A percentile compares a stretch with the other conserved stretches of the same genome.
Evolutionary conservation across 2,888 invertebrate genomes (phyloP).

Genomic region (Chaetogeoica ovagalla): DNA sequence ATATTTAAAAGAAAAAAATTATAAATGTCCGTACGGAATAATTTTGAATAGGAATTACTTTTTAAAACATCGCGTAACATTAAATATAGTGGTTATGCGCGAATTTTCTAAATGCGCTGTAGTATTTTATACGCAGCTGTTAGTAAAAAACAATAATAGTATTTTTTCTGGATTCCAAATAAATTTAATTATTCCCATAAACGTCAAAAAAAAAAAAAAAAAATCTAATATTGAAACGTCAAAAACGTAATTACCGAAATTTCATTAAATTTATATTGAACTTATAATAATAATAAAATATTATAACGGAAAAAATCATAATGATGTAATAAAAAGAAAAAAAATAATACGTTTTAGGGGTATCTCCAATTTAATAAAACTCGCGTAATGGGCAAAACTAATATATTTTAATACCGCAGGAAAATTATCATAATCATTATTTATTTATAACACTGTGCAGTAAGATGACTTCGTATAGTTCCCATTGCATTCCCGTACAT

Average conservation of each 20-base stretch:
- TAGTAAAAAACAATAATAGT: too few species aligned
- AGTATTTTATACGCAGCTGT: neutral
- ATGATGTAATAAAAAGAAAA: neutral
- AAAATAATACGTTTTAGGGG: neutral
- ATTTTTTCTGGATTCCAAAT: neutral
- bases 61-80: too few species aligned
- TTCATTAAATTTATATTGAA: constrained; percentile 9
- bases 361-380: neutral
- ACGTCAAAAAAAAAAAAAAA: too few species aligned
- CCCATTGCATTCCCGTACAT: constrained; percentile 22
- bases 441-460: constrained; percentile 17
- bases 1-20: neutral
- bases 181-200: neutral
- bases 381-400: neutral
- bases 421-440: constrained; percentile 40
- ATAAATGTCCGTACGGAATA: neutral
- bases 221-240: neutral
- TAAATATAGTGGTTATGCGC: neutral
- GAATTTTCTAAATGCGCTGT: neutral
- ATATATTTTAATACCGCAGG: constrained; percentile 17
- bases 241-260: constrained; percentile 11
- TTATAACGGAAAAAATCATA: neutral
- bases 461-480: constrained; percentile 1
- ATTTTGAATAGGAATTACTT: too few species aligned
- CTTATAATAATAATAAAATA: constrained; percentile 7